Evolutionary conservation across 1,140 invertebrate genomes (phyloP).

Genomic region (Drosophila lowei): DNA sequence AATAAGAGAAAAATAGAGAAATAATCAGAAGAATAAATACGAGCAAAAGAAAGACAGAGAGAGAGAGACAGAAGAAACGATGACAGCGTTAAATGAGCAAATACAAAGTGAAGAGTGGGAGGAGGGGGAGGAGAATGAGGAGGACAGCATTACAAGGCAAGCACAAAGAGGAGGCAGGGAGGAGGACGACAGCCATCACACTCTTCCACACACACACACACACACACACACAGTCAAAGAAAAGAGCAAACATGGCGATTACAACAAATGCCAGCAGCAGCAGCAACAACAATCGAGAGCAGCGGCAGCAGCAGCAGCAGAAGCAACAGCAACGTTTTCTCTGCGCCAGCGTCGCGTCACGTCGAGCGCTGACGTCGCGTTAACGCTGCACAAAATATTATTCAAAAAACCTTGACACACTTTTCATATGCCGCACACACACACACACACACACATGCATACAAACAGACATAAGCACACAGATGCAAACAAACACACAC

Average conservation of each 20-base stretch:
- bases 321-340: slow-evolving; percentile 50
- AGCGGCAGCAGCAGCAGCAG: slow-evolving; percentile 55
- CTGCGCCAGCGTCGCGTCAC: slow-evolving; percentile 44
- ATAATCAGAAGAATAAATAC: background rate
- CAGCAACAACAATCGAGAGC: slow-evolving; percentile 66
- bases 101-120: slow-evolving; percentile 17
- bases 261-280: slow-evolving; percentile 62
- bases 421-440: slow-evolving; percentile 75
- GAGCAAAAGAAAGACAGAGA: slow-evolving; percentile 3
- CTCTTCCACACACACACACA: background rate
- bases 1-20: background rate
- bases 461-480: slow-evolving; percentile 27
- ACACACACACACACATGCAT: slow-evolving; percentile 37
- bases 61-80: slow-evolving; percentile 33
- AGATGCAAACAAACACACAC: slow-evolving; percentile 19
- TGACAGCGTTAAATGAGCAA: slow-evolving; percentile 65
- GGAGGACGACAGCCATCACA: slow-evolving; percentile 12
- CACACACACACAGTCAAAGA: slow-evolving; percentile 16
- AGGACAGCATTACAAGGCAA: slow-evolving; percentile 53
- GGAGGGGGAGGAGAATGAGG: no score
- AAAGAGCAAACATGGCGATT: slow-evolving; percentile 61
- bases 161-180: slow-evolving; percentile 25
- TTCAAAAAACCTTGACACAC: slow-evolving; percentile 83
- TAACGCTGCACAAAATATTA: slow-evolving; percentile 82
- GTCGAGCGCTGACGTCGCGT: slow-evolving; percentile 56